These are phyloP conservation scores for Acanthornis magna DNA, from an alignment of 2,797 vertebrate genomes.

Conservation along the genomic window DNA sequence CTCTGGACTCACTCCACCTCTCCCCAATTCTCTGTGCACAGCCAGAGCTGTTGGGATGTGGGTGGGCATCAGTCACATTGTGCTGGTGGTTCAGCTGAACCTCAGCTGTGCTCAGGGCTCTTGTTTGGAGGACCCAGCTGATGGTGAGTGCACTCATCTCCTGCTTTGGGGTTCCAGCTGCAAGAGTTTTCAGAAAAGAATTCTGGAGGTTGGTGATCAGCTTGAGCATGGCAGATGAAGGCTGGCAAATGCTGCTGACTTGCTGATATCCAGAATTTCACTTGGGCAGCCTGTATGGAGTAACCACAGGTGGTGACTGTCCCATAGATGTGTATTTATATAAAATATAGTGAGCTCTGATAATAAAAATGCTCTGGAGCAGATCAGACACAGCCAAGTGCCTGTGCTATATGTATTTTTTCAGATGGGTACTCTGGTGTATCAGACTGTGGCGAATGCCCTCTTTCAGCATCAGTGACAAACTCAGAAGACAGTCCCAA, in stretches of 20 bases:
- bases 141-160: background rate
- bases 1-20: background rate
- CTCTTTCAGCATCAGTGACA: background rate
- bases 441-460: background rate
- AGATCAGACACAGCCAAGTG: background rate
- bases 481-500: background rate
- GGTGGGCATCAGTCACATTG: rapidly evolving
- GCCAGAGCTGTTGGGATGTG: background rate
- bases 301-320: background rate
- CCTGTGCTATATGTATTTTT: background rate
- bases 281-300: background rate
- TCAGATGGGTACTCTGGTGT: background rate
- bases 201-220: background rate
- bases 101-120: background rate
- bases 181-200: background rate
- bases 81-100: background rate
- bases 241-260: background rate
- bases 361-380: background rate
- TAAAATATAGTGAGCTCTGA: background rate
- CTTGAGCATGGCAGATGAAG: background rate
- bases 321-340: background rate
- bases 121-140: background rate
- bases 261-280: background rate
- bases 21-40: background rate
- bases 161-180: background rate